A percentile compares a stretch with the other conserved stretches of the same genome.
Evolutionary conservation across 2,113 vertebrate species (phyloP).

Genomic region (Tachysurus vachellii): DNA sequence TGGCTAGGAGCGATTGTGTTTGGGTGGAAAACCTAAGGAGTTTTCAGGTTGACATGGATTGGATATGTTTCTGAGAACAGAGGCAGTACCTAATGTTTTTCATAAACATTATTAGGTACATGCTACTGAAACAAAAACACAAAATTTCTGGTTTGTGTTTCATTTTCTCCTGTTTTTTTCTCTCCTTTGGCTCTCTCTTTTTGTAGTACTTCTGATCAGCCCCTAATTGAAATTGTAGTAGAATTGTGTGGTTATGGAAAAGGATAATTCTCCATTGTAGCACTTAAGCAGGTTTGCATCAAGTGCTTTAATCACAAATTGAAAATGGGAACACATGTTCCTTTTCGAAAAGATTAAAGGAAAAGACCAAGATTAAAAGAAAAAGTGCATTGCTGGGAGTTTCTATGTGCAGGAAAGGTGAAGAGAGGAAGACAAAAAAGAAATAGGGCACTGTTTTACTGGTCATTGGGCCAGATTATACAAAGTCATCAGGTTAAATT

Average conservation of each 20-base stretch:
- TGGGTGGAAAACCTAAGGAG: slow-evolving; percentile 4
- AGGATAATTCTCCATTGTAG: neutral
- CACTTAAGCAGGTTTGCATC: slow-evolving; percentile 45
- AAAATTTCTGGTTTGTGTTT: slow-evolving; percentile 64
- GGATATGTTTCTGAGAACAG: slow-evolving; percentile 61
- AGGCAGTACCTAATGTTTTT: slow-evolving; percentile 46
- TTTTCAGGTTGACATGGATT: slow-evolving; percentile 46
- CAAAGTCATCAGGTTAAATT: slow-evolving; percentile 23
- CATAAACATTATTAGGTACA: neutral
- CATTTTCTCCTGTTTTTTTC: slow-evolving; percentile 40
- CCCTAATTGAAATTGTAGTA: neutral
- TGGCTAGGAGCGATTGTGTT: neutral
- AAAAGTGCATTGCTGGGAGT: neutral
- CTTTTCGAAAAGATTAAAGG: slow-evolving; percentile 52
- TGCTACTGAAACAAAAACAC: slow-evolving; percentile 65
- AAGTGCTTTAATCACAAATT: slow-evolving; percentile 56
- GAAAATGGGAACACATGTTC: slow-evolving; percentile 48
- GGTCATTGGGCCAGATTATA: neutral
- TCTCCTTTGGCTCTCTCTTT: neutral
- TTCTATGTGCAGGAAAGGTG: slow-evolving; percentile 20
- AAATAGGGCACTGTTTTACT: slow-evolving; percentile 14
- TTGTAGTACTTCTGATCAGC: slow-evolving; percentile 35
- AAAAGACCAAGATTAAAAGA: slow-evolving; percentile 39
- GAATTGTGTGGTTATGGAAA: neutral
- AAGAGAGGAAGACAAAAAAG: slow-evolving; percentile 45